phyloP scores from a whole-genome alignment of 1,140 invertebrate genomes.

The Macrostomum lignano region DNA sequence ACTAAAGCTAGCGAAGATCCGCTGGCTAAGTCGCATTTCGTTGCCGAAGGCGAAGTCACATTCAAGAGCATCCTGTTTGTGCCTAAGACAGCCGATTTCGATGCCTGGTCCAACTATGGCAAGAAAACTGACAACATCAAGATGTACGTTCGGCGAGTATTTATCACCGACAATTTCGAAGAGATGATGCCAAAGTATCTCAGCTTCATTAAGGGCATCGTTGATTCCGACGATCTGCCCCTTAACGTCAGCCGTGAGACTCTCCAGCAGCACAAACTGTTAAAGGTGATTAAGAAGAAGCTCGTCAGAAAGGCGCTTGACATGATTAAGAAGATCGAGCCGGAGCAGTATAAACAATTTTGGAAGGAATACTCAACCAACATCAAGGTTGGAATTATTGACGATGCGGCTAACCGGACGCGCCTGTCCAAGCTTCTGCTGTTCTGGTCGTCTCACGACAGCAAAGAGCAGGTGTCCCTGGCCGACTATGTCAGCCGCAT shows the following conservation, averaged over 20 bases:
- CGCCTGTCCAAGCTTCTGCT: conserved; percentile 69
- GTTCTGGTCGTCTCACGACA: conserved; percentile 54
- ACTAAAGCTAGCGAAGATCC: conserved; percentile 63
- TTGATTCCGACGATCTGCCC: conserved; percentile 95
- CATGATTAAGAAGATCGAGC: conserved; percentile 84
- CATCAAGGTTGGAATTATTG: conserved; percentile 82
- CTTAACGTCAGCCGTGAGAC: conserved; percentile 91
- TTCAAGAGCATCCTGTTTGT: conserved; percentile 84
- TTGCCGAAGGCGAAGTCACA: conserved; percentile 88
- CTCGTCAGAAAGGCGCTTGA: conserved; percentile 78
- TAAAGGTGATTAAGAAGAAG: conserved; percentile 97
- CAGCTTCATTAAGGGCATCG: conserved; percentile 61
- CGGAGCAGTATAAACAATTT: conserved; percentile 67
- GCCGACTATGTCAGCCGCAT: conserved; percentile 70
- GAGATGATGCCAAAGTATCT: conserved; percentile 98
- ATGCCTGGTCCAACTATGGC: conserved; percentile 75
- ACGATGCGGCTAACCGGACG: conserved; percentile 78
- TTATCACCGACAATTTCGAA: conserved; percentile 91
- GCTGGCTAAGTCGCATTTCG: conserved; percentile 85
- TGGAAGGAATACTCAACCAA: conserved; percentile 70
- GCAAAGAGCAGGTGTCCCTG: conserved; percentile 41
- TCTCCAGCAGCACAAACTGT: conserved; percentile 75
- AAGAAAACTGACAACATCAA: conserved; percentile 78
- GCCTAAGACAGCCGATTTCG: conserved; percentile 55
- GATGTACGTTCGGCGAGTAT: conserved; percentile 75